Percentiles rank a stretch among this genome's conserved stretches.
Conservation (phyloP, 2,797 vertebrate genomes). For the Oryzias sinensis region DNA sequence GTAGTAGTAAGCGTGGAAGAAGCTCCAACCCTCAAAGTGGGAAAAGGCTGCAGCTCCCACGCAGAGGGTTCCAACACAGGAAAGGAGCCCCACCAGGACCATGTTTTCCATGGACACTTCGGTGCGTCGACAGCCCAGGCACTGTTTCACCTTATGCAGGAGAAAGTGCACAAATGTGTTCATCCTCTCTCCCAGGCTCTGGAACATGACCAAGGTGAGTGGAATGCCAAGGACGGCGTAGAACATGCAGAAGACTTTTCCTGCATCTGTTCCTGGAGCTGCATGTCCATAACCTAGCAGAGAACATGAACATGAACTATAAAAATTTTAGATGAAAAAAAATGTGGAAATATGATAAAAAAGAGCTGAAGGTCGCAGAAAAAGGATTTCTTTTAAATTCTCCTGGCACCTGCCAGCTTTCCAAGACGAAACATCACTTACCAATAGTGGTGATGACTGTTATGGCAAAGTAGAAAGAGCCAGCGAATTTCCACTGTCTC, state of each 20-base stretch:
- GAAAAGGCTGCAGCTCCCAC: slow-evolving; percentile 91
- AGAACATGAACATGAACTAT: slow-evolving; percentile 12
- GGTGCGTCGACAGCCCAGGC: slow-evolving; percentile 82
- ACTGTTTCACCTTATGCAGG: slow-evolving; percentile 88
- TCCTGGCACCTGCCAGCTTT: not conserved
- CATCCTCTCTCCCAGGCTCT: slow-evolving; percentile 96
- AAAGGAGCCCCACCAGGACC: slow-evolving; percentile 93
- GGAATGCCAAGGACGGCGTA: slow-evolving; percentile 95
- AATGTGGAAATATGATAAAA: slow-evolving; percentile 2
- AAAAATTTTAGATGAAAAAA: not conserved
- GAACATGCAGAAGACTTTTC: slow-evolving; percentile 98
- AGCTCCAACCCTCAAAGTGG: slow-evolving; percentile 95
- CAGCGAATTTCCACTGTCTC: slow-evolving; percentile 92
- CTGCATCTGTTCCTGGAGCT: slow-evolving; percentile 90
- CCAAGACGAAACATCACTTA: slow-evolving; percentile 67
- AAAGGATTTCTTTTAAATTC: not conserved
- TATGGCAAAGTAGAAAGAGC: slow-evolving; percentile 95
- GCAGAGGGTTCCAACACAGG: slow-evolving; percentile 89
- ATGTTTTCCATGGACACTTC: slow-evolving; percentile 95
- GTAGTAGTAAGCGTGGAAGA: slow-evolving; percentile 97
- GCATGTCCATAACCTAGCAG: slow-evolving; percentile 90
- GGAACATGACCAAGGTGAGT: slow-evolving; percentile 96
- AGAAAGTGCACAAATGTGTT: slow-evolving; percentile 90
- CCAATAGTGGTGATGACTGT: slow-evolving; percentile 95
- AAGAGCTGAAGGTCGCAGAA: not conserved